phyloP scores from a whole-genome alignment of 2,113 vertebrate species.

The Ginglymostoma cirratum region DNA sequence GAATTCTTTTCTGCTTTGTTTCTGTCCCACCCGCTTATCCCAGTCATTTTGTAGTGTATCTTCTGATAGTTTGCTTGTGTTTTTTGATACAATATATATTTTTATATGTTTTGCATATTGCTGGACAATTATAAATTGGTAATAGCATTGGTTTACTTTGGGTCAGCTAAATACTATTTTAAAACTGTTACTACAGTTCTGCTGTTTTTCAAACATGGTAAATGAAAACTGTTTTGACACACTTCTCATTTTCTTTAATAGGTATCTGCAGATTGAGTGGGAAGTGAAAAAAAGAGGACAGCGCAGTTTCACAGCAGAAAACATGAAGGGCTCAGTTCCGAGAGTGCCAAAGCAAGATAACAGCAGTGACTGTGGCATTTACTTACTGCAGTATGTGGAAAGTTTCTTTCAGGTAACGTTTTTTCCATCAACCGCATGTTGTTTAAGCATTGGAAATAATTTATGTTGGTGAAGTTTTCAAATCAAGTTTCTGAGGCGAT shows the following conservation, averaged over 20 bases:
- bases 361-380: constrained; percentile 90
- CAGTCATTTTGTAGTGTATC: not conserved
- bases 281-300: constrained; percentile 67
- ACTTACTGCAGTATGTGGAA: constrained; percentile 90
- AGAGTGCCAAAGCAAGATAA: constrained; percentile 91
- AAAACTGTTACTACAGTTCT: not conserved
- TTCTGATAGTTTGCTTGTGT: not conserved
- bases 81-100: too few relatives aligned
- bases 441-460: not conserved
- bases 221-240: not conserved
- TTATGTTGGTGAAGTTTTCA: not conserved
- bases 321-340: constrained; percentile 73
- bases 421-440: not conserved
- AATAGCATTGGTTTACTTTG: not conserved
- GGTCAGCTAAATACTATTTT: not conserved
- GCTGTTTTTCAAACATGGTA: not conserved
- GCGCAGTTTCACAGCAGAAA: constrained; percentile 70
- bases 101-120: too few relatives aligned
- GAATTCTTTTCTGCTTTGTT: not conserved
- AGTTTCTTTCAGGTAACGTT: constrained; percentile 83
- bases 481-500: not conserved
- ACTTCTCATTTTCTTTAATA: constrained; percentile 47
- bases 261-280: constrained; percentile 90
- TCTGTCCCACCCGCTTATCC: not conserved
- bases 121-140: not conserved